Conservation (phyloP, 2,888 invertebrate species). For the Eristalis arbustorum region DNA sequence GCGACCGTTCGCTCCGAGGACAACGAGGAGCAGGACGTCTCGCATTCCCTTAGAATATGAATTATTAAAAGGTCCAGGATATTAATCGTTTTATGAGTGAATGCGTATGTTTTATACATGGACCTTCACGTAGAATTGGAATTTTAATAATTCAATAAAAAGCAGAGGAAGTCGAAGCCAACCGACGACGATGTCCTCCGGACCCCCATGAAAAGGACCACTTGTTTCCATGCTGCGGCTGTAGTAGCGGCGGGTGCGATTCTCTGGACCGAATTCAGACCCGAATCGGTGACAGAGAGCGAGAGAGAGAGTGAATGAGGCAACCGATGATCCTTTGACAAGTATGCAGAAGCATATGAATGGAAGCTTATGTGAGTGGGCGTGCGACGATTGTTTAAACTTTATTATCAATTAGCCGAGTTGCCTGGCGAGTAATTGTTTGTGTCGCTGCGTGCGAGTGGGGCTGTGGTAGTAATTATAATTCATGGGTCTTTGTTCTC, state of each 20-base stretch:
- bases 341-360: not conserved
- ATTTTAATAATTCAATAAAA: conserved; percentile 62
- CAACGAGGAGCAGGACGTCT: not conserved
- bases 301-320: not conserved
- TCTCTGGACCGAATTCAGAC: not conserved
- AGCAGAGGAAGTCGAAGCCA: conserved; percentile 9
- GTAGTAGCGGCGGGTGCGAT: not conserved
- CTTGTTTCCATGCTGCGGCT: not conserved
- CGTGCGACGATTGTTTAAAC: conserved; percentile 52
- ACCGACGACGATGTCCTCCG: not conserved
- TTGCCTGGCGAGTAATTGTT: conserved; percentile 43
- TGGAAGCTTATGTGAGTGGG: conserved; percentile 13
- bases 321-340: not conserved
- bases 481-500: conserved; percentile 44
- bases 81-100: conserved; percentile 60
- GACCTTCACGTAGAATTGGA: conserved; percentile 43
- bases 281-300: not conserved
- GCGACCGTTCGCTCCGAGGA: not conserved
- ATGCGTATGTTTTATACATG: conserved; percentile 45
- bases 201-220: not conserved
- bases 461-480: conserved; percentile 58
- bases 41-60: conserved; percentile 46
- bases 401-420: conserved; percentile 67
- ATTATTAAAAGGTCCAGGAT: conserved; percentile 60
- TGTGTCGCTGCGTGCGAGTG: conserved; percentile 51